Evolutionary conservation across 2,113 vertebrate genomes (phyloP).

Genomic region (Periophthalmodon schlosseri): DNA sequence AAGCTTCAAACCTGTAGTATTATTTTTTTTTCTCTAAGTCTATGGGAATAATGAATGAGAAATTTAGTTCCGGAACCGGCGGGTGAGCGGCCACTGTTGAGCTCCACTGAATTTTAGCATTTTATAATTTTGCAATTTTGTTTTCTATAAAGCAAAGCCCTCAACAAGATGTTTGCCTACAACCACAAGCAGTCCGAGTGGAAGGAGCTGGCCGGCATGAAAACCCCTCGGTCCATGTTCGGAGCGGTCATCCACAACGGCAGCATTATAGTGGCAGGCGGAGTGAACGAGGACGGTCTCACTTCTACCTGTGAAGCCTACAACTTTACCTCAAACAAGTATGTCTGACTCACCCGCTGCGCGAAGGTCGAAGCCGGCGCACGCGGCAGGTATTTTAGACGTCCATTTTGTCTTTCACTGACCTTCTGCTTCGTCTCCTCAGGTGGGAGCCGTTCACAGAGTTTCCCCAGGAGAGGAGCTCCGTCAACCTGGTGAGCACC

Average conservation of each 20-base stretch:
- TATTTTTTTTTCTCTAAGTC: too few species aligned
- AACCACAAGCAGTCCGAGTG: slow-evolving; percentile 97
- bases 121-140: not conserved
- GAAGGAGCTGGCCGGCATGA: slow-evolving; percentile 95
- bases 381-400: not conserved
- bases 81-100: too few species aligned
- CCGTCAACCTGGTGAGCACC: slow-evolving; percentile 86
- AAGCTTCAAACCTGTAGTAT: too few species aligned
- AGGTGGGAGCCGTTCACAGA: slow-evolving; percentile 93
- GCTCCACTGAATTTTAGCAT: not conserved
- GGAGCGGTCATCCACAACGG: slow-evolving; percentile 88
- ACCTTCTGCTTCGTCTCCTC: slow-evolving; percentile 28
- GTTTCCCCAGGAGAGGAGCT: slow-evolving; percentile 97
- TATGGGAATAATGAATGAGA: too few species aligned
- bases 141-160: slow-evolving; percentile 84
- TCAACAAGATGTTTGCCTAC: slow-evolving; percentile 91
- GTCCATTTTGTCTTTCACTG: slow-evolving; percentile 8
- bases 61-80: too few species aligned
- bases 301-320: slow-evolving; percentile 86
- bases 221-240: slow-evolving; percentile 93
- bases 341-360: slow-evolving; percentile 45
- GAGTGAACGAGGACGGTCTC: slow-evolving; percentile 95
- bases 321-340: slow-evolving; percentile 92
- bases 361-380: not conserved
- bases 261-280: slow-evolving; percentile 88